These are phyloP conservation scores for Drosophila nigricruria DNA, from an alignment of 2,888 invertebrate species.

Conservation along the genomic window DNA sequence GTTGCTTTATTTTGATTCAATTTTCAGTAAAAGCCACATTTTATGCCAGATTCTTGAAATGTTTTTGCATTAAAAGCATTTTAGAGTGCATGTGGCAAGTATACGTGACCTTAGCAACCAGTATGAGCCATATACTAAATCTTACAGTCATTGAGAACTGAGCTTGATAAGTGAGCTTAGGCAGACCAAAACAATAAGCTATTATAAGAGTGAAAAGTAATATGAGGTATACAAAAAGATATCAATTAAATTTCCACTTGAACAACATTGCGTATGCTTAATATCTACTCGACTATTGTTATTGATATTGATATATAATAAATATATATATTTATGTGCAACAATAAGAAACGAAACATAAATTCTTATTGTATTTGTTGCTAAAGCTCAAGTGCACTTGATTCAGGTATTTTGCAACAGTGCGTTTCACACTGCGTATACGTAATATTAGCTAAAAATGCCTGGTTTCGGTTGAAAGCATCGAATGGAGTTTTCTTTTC, in stretches of 20 bases:
- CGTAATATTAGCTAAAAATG: slow-evolving; percentile 1
- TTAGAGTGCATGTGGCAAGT: neutral
- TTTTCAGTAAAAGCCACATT: slow-evolving; percentile 25
- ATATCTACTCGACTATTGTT: neutral
- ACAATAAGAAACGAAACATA: too few relatives aligned
- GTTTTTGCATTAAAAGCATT: slow-evolving; percentile 9
- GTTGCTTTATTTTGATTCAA: slow-evolving; percentile 29
- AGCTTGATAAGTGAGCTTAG: neutral
- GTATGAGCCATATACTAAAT: neutral
- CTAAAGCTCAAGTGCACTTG: neutral
- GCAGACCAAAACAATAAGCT: neutral
- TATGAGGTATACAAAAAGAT: neutral
- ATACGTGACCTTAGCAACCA: neutral
- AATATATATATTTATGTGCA: neutral
- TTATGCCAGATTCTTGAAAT: slow-evolving; percentile 17
- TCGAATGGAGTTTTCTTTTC: too few relatives aligned
- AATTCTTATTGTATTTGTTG: neutral
- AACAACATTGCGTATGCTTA: neutral
- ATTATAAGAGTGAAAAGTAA: neutral
- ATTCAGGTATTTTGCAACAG: neutral
- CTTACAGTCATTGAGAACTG: neutral
- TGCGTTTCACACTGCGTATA: neutral
- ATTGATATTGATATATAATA: neutral
- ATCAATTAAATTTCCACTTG: neutral
- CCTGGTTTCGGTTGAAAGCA: neutral